Conservation (phyloP, 2,113 vertebrate genomes). For the Tragulus kanchil region DNA sequence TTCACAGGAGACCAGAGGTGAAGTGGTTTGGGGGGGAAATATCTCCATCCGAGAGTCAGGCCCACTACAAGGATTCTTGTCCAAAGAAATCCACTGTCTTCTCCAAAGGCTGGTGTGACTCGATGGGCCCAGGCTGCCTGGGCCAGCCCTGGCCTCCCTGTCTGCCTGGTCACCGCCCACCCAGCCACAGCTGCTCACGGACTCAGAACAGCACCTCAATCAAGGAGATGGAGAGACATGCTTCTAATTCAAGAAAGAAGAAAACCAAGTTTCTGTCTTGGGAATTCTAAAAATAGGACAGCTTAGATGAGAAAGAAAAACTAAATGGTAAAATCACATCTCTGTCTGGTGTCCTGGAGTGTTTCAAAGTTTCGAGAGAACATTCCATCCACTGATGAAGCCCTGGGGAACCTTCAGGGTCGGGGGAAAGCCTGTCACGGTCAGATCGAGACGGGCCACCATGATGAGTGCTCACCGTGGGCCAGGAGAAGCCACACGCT, state of each 20-base stretch:
- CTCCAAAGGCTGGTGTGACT: neutral
- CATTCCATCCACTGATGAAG: neutral
- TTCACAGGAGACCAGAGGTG: neutral
- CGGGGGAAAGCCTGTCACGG: neutral
- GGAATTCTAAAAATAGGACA: neutral
- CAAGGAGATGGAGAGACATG: neutral
- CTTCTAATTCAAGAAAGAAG: constrained; percentile 47
- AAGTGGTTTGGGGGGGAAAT: neutral
- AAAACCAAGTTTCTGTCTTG: constrained; percentile 54
- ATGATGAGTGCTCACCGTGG: rapidly evolving
- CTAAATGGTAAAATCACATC: neutral
- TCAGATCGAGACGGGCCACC: rapidly evolving
- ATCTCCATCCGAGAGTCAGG: neutral
- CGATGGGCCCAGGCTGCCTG: rapidly evolving
- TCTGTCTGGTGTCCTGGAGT: neutral
- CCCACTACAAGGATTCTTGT: neutral
- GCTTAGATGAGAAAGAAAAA: neutral
- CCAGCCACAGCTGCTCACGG: neutral
- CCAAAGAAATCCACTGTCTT: neutral
- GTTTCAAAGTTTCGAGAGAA: neutral
- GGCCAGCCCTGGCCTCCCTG: rapidly evolving
- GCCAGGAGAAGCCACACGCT: rapidly evolving
- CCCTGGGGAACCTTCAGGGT: neutral
- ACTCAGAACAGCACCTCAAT: neutral
- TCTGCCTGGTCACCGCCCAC: neutral